Evolutionary conservation across 2,113 vertebrate species (phyloP).

Genomic region (Crocuta crocuta): DNA sequence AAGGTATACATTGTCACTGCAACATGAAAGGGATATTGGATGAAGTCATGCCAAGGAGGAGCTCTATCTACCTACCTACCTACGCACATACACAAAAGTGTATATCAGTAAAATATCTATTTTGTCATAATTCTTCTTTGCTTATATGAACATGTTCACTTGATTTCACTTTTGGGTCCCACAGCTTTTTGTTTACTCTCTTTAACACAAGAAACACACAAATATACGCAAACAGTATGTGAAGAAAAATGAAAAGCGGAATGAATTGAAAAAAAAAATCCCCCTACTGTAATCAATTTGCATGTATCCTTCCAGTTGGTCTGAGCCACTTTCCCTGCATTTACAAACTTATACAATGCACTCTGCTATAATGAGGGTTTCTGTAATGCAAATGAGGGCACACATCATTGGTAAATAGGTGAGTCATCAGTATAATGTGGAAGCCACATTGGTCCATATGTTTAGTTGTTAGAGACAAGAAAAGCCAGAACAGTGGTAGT

Average conservation of each 20-base stretch:
- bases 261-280: neutral
- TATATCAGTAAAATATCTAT: neutral
- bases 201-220: constrained; percentile 13
- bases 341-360: neutral
- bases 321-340: neutral
- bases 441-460: neutral
- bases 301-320: neutral
- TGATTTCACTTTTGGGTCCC: neutral
- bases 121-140: neutral
- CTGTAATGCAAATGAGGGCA: neutral
- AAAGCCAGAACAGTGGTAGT: neutral
- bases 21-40: neutral
- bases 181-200: neutral
- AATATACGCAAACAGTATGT: neutral
- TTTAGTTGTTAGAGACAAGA: neutral
- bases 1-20: neutral
- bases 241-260: neutral
- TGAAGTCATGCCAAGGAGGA: neutral
- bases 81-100: neutral
- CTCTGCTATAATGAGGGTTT: neutral
- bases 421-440: neutral
- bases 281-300: neutral
- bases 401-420: neutral
- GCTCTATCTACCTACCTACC: neutral
- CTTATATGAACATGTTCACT: neutral